These are phyloP conservation scores for Pangasius krempfi DNA, from an alignment of 2,797 vertebrate species.

Conservation along the genomic window DNA sequence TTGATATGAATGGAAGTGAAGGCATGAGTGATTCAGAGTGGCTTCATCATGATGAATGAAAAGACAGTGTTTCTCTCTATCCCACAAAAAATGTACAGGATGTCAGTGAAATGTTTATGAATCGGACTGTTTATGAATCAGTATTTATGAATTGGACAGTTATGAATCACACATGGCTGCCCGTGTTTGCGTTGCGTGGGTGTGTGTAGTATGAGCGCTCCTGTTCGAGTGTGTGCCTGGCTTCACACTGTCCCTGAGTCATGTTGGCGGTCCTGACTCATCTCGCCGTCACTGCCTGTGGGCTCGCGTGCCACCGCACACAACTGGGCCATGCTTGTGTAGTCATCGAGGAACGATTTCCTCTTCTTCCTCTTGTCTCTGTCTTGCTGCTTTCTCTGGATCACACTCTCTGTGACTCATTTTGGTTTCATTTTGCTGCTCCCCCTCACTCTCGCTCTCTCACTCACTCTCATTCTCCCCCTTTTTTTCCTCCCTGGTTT, in stretches of 20 bases:
- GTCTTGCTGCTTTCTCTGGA: constrained; percentile 51
- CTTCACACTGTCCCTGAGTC: constrained; percentile 46
- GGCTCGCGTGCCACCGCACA: constrained; percentile 52
- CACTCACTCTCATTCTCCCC: constrained; percentile 26
- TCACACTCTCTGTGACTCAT: constrained; percentile 59
- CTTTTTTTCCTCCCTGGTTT: constrained; percentile 54
- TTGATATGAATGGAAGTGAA: constrained; percentile 26
- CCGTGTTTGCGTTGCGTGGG: constrained; percentile 13
- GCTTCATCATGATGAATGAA: constrained; percentile 35
- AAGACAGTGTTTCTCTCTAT: background rate
- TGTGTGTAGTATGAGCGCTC: constrained; percentile 19
- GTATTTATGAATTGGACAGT: constrained; percentile 44
- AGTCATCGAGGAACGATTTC: constrained; percentile 67
- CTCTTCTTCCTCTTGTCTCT: constrained; percentile 40
- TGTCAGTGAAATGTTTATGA: constrained; percentile 45
- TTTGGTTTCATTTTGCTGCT: constrained; percentile 60
- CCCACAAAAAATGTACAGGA: constrained; percentile 36
- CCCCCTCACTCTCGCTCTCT: constrained; percentile 44
- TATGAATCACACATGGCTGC: constrained; percentile 48
- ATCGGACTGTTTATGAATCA: constrained; percentile 45
- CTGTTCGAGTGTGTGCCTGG: constrained; percentile 53
- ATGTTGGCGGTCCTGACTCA: constrained; percentile 60
- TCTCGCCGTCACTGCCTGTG: constrained; percentile 50
- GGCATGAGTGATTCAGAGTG: constrained; percentile 43
- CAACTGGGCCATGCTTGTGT: constrained; percentile 45